These are phyloP conservation scores for Beroe ovata DNA, from an alignment of 37 sponge, comb jelly and placozoan genomes.

Conservation along the genomic window DNA sequence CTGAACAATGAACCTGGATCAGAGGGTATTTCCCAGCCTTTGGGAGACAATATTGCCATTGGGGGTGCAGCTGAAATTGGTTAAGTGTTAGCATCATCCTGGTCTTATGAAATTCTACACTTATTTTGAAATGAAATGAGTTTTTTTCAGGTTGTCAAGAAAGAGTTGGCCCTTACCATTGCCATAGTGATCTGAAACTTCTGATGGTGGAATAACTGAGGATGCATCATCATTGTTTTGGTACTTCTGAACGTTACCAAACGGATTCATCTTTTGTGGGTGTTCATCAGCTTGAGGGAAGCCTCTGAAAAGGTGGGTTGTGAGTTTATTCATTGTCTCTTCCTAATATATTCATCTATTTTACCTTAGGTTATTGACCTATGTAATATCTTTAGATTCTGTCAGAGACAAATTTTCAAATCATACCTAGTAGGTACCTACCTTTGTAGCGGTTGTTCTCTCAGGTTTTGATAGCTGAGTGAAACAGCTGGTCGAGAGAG, in stretches of 20 bases:
- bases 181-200: not conserved
- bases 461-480: conserved; percentile 37
- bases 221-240: not conserved
- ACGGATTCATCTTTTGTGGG: conserved; percentile 35
- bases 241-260: conserved; percentile 2
- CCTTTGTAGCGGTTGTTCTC: not conserved
- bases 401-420: too few relatives aligned
- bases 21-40: conserved; percentile 24
- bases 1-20: conserved; percentile 10
- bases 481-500: not conserved
- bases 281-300: not conserved
- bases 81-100: not conserved
- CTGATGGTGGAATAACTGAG: conserved; percentile 5
- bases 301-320: not conserved
- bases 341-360: too few relatives aligned
- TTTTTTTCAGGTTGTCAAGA: too few relatives aligned
- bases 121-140: too few relatives aligned
- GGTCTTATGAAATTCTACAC: too few relatives aligned
- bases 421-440: too few relatives aligned
- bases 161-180: not conserved
- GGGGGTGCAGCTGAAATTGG: not conserved
- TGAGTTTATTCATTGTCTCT: too few relatives aligned
- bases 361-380: too few relatives aligned
- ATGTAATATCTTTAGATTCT: too few relatives aligned
- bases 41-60: conserved; percentile 27